A percentile compares a stretch with the other conserved stretches of the same genome.
These are phyloP conservation scores for Vespertilio murinus DNA, from an alignment of 2,797 vertebrate species.

Conservation along the genomic window DNA sequence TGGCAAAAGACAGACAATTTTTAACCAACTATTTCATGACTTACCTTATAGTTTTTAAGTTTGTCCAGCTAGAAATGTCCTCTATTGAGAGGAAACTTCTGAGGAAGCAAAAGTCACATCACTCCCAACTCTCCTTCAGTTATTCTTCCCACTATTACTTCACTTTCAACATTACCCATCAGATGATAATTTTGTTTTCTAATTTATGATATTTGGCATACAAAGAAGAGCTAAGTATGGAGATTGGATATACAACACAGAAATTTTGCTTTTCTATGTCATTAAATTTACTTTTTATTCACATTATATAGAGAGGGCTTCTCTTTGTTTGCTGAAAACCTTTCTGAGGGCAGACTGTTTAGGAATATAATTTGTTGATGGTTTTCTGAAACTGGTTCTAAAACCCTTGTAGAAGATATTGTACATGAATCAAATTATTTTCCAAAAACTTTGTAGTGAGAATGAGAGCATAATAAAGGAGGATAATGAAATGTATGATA, in stretches of 20 bases:
- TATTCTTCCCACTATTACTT: not conserved
- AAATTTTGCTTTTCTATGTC: not conserved
- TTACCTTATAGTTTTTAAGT: constrained; percentile 9
- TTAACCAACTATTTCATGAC: not conserved
- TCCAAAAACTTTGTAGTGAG: not conserved
- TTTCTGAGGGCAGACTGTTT: not conserved
- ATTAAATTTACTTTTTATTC: constrained; percentile 11
- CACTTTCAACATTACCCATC: not conserved
- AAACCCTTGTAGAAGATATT: not conserved
- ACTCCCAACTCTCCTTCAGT: not conserved
- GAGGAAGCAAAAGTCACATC: not conserved
- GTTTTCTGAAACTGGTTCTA: not conserved
- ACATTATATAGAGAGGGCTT: not conserved
- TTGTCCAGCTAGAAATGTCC: not conserved
- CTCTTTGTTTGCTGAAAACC: not conserved
- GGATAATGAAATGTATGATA: not conserved
- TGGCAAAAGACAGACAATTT: not conserved
- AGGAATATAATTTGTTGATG: not conserved
- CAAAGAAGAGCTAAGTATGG: not conserved
- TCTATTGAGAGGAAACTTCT: not conserved
- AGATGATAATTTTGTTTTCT: not conserved
- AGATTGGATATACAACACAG: not conserved
- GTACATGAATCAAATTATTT: not conserved
- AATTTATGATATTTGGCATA: not conserved
- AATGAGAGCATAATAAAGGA: not conserved